These are phyloP conservation scores for Platygyra sinensis DNA, from an alignment of 64 coral and sea anemone species.

Conservation along the genomic window DNA sequence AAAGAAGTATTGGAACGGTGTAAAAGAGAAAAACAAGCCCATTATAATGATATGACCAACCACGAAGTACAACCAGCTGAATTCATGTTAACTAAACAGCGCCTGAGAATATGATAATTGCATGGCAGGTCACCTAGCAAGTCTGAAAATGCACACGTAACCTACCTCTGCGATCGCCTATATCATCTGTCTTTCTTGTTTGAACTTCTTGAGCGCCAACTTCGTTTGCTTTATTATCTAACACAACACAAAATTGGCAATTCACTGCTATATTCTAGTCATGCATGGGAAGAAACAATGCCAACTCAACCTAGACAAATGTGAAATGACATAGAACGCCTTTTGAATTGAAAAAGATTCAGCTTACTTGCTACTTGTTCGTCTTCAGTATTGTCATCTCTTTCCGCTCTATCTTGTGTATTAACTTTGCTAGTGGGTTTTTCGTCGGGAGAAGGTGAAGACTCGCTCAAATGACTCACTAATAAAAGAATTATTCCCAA, in stretches of 20 bases:
- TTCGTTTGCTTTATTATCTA: too few relatives aligned
- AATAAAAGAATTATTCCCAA: constrained; percentile 51
- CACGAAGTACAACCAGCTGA: too few relatives aligned
- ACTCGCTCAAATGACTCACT: not conserved
- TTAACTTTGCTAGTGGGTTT: not conserved
- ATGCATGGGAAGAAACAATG: not conserved
- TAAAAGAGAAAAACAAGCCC: too few relatives aligned
- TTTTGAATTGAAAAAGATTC: not conserved
- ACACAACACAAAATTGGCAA: not conserved
- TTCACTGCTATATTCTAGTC: not conserved
- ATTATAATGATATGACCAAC: too few relatives aligned
- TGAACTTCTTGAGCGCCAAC: too few relatives aligned
- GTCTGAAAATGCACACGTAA: too few relatives aligned
- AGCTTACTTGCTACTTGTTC: not conserved
- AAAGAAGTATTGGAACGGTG: too few relatives aligned
- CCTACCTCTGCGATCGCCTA: too few relatives aligned
- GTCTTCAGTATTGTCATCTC: not conserved
- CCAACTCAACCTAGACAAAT: not conserved
- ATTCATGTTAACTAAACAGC: too few relatives aligned
- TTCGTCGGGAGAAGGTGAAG: not conserved
- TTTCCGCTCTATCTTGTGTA: not conserved
- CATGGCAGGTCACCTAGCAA: too few relatives aligned
- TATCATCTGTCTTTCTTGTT: too few relatives aligned
- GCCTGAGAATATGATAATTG: too few relatives aligned
- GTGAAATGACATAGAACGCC: not conserved